Base-by-base conservation (phyloP, 2,888 invertebrate genomes). In the Laspeyria flexula region DNA sequence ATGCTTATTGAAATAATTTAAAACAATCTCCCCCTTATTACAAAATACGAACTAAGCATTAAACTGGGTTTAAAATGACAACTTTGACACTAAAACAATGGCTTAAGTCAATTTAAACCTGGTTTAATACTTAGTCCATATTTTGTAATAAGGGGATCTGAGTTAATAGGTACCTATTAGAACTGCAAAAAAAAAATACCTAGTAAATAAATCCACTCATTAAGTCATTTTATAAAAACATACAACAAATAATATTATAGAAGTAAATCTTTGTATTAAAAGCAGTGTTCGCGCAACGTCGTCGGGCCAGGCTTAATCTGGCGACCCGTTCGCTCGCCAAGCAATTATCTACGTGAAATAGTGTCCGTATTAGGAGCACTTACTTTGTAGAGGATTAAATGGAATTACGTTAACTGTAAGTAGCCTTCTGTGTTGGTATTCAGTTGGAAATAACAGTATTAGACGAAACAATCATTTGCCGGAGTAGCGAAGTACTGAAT, bases 281-380 rank as follows among this genome's bases (percentile, higher is more conserved):
- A 75, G 65, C 69, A 73, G 67, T 75, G 71, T 79, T 75, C 69
- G 64, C 61, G 74, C 58, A 65, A 51, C 70, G 62, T 73, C 73
- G 76, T 75, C 76, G 78, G 61, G 61, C 71, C 57, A 64, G 60
- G 62, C 71, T 75, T 85, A 85, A 86, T 85, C 83, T 75, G 67
- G 74, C 73, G 61, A 67, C 67, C 72, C 70, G 73, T 71, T 72
- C 75, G 76, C 82, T 79, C 77, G 81, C 85, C 83, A 81, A 83
- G 84, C 88, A 90, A 90, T 90, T 90, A 90, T 89, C 89, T 86
- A 81, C 79, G 83, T 86, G 83, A 90, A 90, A 88, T 90, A 87
- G 85, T 85, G 85, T 73, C 77, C 71, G 85, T 83, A 86, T 88
- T 88, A 86, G 83, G 65, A 83, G 80, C 84, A 85, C 85, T 89